Evolutionary conservation across 2,888 invertebrate genomes (phyloP), one percentile per base, ranked within the genome.

Genomic region (Apotomis capreana): DNA sequence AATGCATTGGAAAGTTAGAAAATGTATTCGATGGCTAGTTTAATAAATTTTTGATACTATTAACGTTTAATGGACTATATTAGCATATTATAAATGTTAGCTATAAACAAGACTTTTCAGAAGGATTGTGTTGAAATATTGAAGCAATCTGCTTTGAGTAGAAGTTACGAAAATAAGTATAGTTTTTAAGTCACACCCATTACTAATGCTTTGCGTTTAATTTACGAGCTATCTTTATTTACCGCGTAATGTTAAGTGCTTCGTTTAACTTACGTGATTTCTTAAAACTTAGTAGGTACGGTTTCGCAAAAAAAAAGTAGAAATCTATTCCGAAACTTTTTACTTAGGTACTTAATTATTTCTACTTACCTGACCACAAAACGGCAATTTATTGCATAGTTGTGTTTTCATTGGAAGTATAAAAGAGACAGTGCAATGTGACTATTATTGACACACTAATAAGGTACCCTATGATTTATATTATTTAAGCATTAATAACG

Each of bases 1-100:
- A 92, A 92, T 90, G 89, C 91, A 91, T 92, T 92, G 87, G 92
- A 93, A 92, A 92, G 92, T 92, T 72, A 85, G 89, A 89, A 91
- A 91, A 87, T 83, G 83, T 85, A 83, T 84, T 85, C 85, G 81
- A 83, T 79, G 84, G 26, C 36, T 71, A n/a, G 71, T 68, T 71
- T 61, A 51, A 64, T 73, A 73, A 12, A 69, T 64, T 69, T 64
- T 64, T 49, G 83, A 84, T 87, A 87, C 85, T 51, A 67, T 36
- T 52, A 15, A 65, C 61, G n/a, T 61, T 61, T 57, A 67, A 61
- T 61, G 67, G n/a, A 67, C 10, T 67, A 6, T 55, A 67, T 71
- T 67, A 71, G 51, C 71, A 70, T 70, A 54, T 46, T 59, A 59
- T 26, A 36, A 44, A 46, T 40, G 37, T 15, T 37, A 46, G 44